Evolutionary conservation across 2,113 vertebrate species (phyloP).

Genomic region (Origma solitaria): DNA sequence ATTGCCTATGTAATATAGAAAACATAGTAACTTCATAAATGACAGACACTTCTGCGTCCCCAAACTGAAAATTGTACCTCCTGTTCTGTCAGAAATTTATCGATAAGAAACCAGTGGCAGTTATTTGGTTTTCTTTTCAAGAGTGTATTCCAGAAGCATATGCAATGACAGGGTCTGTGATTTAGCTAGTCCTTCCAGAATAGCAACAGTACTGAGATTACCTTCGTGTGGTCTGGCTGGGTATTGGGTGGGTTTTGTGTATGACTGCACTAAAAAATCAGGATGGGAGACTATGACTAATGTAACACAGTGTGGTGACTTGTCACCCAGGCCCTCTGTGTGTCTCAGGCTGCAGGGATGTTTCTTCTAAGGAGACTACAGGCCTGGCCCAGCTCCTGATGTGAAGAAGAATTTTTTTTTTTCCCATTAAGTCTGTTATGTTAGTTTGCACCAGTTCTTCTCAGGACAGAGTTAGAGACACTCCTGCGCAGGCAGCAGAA

Average conservation of each 20-base stretch:
- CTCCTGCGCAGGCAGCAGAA: neutral
- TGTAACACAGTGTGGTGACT: rapidly evolving
- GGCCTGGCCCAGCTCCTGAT: neutral
- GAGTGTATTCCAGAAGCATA: neutral
- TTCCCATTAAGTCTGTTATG: neutral
- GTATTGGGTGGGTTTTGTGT: neutral
- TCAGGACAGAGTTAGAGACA: neutral
- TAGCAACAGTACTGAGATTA: neutral
- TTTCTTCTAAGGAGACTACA: neutral
- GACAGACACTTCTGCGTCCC: neutral
- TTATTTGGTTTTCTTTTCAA: neutral
- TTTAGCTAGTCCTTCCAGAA: neutral
- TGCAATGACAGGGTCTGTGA: neutral
- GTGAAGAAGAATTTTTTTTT: neutral
- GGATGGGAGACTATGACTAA: neutral
- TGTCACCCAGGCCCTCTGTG: neutral
- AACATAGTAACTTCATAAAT: neutral
- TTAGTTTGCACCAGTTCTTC: neutral
- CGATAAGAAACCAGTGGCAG: neutral
- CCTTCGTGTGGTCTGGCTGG: neutral
- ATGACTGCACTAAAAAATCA: neutral
- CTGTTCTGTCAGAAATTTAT: neutral
- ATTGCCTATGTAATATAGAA: neutral
- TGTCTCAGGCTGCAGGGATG: neutral
- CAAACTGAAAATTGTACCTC: neutral